Evolutionary conservation across 2,888 invertebrate species (phyloP).

Genomic region (Cataglyphis altisquamis): DNA sequence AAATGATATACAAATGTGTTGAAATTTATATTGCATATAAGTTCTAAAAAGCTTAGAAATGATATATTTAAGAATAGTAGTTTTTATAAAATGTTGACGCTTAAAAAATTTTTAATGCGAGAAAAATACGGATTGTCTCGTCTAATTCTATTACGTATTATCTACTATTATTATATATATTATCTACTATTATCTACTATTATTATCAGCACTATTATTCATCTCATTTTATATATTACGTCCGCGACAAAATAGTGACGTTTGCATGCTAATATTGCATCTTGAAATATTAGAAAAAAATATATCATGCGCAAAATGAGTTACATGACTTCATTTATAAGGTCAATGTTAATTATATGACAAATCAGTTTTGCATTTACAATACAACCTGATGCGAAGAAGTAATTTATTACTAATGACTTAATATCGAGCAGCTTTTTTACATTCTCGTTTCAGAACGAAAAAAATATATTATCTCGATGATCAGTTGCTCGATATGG

Average conservation of each 20-base stretch:
- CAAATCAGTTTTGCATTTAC: not conserved
- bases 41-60: not conserved
- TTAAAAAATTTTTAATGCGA: not conserved
- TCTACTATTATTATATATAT: not conserved
- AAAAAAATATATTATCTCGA: constrained; percentile 21
- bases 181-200: not conserved
- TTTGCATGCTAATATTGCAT: not conserved
- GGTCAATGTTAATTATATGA: constrained; percentile 25
- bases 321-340: not conserved
- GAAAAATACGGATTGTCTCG: not conserved
- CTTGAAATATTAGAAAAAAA: not conserved
- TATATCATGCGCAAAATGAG: not conserved
- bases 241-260: not conserved
- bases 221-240: constrained; percentile 1
- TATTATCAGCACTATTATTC: not conserved
- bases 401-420: not conserved
- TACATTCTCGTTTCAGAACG: not conserved
- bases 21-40: not conserved
- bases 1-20: not conserved
- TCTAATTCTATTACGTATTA: not conserved
- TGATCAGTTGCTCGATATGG: constrained; percentile 30
- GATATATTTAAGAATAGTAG: not conserved
- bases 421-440: not conserved
- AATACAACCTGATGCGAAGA: not conserved
- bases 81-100: not conserved